Evolutionary conservation across 2,113 vertebrate species (phyloP).

Genomic region (Cacatua alba): DNA sequence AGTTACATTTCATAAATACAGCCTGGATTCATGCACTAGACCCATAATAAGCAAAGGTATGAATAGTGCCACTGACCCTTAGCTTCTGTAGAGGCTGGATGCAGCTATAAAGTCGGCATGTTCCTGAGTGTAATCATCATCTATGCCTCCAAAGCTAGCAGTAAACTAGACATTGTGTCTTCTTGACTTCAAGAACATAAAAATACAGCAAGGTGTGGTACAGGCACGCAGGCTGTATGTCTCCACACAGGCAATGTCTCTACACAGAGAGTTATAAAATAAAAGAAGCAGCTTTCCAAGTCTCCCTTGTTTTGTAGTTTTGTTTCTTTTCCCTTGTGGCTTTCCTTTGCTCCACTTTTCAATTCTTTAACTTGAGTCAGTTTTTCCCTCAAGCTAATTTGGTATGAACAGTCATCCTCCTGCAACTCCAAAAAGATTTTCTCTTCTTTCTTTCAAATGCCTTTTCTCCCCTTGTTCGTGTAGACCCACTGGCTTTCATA

Average conservation of each 20-base stretch:
- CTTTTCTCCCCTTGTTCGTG: background rate
- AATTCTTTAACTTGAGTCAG: constrained; percentile 58
- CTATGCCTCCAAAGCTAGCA: background rate
- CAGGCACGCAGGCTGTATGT: background rate
- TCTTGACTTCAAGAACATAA: background rate
- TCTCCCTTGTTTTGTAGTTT: constrained; percentile 24
- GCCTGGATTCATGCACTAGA: background rate
- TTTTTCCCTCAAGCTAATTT: constrained; percentile 54
- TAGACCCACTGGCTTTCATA: background rate
- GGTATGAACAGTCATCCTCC: constrained; percentile 29
- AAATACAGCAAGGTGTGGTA: background rate
- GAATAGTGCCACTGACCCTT: background rate
- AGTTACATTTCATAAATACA: background rate
- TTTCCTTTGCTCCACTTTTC: constrained; percentile 56
- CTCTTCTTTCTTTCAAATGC: constrained; percentile 21
- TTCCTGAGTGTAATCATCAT: background rate
- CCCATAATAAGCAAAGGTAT: background rate
- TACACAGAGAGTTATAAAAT: background rate
- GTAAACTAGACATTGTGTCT: background rate
- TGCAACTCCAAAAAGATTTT: constrained; percentile 42
- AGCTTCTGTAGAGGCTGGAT: background rate
- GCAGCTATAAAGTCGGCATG: background rate
- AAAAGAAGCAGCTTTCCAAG: background rate
- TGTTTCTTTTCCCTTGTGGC: constrained; percentile 47
- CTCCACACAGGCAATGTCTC: background rate